Conservation (phyloP, 2,797 vertebrate species). For the Garrulus glandarius region DNA sequence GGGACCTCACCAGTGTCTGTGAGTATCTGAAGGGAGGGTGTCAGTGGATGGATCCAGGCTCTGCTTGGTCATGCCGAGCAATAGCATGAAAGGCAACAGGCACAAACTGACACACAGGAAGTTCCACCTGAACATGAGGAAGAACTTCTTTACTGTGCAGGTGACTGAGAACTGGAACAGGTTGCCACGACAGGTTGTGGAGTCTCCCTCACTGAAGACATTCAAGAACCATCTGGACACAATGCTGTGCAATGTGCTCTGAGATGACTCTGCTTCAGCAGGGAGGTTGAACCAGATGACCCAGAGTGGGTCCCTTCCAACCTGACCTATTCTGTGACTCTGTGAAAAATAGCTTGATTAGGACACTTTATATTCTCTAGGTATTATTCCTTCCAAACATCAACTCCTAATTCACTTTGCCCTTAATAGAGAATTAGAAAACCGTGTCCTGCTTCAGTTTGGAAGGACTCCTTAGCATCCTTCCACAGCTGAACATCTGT, state of each 20-base stretch:
- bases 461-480: background rate
- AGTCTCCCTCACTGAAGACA: background rate
- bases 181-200: background rate
- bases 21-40: background rate
- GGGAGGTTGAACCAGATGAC: background rate
- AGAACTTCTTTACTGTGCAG: rapidly evolving
- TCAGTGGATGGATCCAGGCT: background rate
- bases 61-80: rapidly evolving
- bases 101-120: background rate
- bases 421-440: background rate
- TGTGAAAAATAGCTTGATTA: background rate
- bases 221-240: background rate
- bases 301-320: background rate
- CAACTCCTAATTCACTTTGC: background rate
- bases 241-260: too few species aligned
- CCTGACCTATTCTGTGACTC: background rate
- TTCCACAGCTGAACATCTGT: background rate
- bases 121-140: background rate
- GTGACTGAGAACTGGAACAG: background rate
- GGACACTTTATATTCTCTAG: background rate
- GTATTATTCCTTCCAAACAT: background rate
- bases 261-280: background rate
- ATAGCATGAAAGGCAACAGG: rapidly evolving
- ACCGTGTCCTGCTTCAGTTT: background rate
- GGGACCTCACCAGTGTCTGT: background rate